Conservation (phyloP, 2,797 vertebrate genomes). For the Anguilla pacifica region DNA sequence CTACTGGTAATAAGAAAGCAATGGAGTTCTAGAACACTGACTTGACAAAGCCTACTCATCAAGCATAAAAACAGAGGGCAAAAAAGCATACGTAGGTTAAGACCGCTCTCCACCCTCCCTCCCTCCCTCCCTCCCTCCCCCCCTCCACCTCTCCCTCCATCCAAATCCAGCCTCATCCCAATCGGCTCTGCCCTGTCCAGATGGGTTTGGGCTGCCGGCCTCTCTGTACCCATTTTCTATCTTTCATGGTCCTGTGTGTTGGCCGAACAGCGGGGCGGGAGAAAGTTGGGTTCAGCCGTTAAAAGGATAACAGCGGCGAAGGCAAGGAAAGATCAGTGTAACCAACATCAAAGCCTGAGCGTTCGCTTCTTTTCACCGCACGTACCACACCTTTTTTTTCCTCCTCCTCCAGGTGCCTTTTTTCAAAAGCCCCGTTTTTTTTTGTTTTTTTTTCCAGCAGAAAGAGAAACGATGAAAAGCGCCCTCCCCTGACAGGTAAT, state of each 20-base stretch:
- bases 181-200: background rate
- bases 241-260: background rate
- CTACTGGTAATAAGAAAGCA: no score
- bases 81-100: no score
- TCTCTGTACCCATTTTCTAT: background rate
- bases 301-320: background rate
- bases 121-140: no score
- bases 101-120: no score
- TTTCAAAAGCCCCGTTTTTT: constrained; percentile 45
- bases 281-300: background rate
- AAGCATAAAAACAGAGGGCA: no score
- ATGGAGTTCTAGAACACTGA: no score
- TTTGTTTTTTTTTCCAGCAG: constrained; percentile 36
- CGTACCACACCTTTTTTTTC: background rate
- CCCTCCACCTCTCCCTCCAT: background rate
- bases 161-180: background rate
- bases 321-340: background rate
- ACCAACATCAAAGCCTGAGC: background rate
- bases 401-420: background rate
- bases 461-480: constrained; percentile 52
- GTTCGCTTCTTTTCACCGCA: background rate
- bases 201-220: background rate
- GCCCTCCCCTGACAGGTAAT: constrained; percentile 67
- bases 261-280: background rate
- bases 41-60: no score